A percentile compares a stretch with the other conserved stretches of the same genome.
Conservation (phyloP, 2,888 invertebrate genomes). For the Cerastis leucographa region DNA sequence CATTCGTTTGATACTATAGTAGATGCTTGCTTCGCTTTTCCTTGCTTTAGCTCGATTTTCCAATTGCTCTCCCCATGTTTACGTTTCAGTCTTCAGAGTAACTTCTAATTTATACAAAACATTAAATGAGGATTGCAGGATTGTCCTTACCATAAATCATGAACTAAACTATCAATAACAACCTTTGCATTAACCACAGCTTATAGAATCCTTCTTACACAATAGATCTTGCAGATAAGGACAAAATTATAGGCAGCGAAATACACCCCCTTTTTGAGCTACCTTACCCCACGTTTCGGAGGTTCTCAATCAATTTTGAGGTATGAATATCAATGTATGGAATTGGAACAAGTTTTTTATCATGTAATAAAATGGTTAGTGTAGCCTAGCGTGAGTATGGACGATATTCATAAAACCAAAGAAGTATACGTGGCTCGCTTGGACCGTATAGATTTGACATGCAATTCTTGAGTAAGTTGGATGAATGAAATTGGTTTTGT, state of each 20-base stretch:
- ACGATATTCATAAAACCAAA: slow-evolving; percentile 56
- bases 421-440: slow-evolving; percentile 34
- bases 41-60: not conserved
- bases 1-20: not conserved
- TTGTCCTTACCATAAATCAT: slow-evolving; percentile 18
- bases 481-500: slow-evolving; percentile 44
- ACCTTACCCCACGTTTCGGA: slow-evolving; percentile 1
- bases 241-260: slow-evolving; percentile 20
- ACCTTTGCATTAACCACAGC: slow-evolving; percentile 6
- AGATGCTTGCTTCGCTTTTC: not conserved
- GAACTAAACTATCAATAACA: not conserved
- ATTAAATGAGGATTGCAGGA: not conserved
- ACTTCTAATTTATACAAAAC: not conserved
- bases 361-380: slow-evolving; percentile 52
- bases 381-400: slow-evolving; percentile 51
- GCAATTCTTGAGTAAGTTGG: slow-evolving; percentile 39
- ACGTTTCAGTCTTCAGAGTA: not conserved
- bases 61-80: not conserved
- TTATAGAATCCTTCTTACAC: slow-evolving; percentile 16
- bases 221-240: slow-evolving; percentile 33
- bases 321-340: slow-evolving; percentile 52
- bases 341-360: slow-evolving; percentile 59
- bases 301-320: slow-evolving; percentile 48
- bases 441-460: slow-evolving; percentile 42
- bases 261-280: slow-evolving; percentile 13